Base-by-base conservation (phyloP, 1,140 invertebrate genomes). In the Hormaphis cornu region DNA sequence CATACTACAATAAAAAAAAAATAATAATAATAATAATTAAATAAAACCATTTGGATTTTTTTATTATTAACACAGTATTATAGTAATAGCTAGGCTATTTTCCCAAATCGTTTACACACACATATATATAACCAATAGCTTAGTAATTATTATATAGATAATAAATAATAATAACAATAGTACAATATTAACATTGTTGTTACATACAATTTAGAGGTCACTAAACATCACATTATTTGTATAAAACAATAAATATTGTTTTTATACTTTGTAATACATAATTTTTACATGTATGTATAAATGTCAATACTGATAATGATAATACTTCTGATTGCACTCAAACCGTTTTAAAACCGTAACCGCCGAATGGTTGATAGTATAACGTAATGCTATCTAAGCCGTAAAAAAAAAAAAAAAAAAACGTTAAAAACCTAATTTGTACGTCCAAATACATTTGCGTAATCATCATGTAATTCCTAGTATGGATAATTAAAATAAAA, bases 321-420 rank as follows among this genome's bases (percentile, higher is more conserved):
- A 26, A 18, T 44, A 44, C 18, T 44, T 61, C 46, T 61, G 46
- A 61, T 61, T 46, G 42, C 40, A 46, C 40, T 28, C 44, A 40
- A 61, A 24, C 24, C 40, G 28, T 30, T 28, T 61, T 44, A 44
- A 61, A 46, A 46, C 24, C 28, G 46, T 46, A 42, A n/a, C n/a
- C n/a, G n/a, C n/a, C n/a, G n/a, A n/a, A n/a, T n/a, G n/a, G n/a
- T n/a, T n/a, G n/a, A n/a, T n/a, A n/a, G n/a, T n/a, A n/a, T n/a
- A n/a, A n/a, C n/a, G n/a, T n/a, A n/a, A n/a, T n/a, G n/a, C n/a
- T n/a, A n/a, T n/a, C n/a, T n/a, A n/a, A n/a, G n/a, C n/a, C n/a
- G n/a, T n/a, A n/a, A n/a, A n/a, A n/a, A n/a, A n/a, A n/a, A n/a
- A n/a, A n/a, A n/a, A n/a, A n/a, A 22, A 28, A 61, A 61, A 44